These are phyloP conservation scores for Thymelicus acteon DNA, from an alignment of 2,888 invertebrate species.

Conservation along the genomic window DNA sequence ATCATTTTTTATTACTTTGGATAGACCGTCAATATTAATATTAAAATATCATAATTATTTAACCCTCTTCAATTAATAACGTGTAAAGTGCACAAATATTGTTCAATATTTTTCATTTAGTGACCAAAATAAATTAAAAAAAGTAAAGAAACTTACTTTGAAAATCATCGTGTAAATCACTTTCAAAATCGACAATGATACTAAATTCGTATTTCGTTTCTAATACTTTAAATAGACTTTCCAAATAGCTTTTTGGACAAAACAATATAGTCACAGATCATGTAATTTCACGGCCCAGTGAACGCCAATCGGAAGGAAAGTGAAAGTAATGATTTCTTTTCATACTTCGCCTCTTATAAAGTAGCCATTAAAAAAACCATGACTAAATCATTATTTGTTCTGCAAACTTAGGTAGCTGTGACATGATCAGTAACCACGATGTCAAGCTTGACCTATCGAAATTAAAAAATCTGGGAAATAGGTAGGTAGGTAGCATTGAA, in stretches of 20 bases:
- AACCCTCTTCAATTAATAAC: no score
- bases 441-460: background rate
- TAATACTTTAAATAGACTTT: slow-evolving; percentile 62
- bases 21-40: no score
- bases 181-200: slow-evolving; percentile 18
- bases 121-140: background rate
- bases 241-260: slow-evolving; percentile 53
- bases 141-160: slow-evolving; percentile 53
- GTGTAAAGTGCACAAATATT: no score
- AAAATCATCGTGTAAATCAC: slow-evolving; percentile 44
- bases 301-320: slow-evolving; percentile 61
- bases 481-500: no score
- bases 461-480: background rate
- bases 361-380: slow-evolving; percentile 20
- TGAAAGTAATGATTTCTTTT: slow-evolving; percentile 47
- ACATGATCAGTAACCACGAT: background rate
- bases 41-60: no score
- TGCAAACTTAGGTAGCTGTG: background rate
- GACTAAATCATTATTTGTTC: slow-evolving; percentile 16
- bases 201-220: slow-evolving; percentile 18
- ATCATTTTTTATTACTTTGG: no score
- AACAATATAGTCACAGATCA: slow-evolving; percentile 54
- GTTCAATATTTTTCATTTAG: background rate
- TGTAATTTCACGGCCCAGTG: slow-evolving; percentile 70
- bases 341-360: slow-evolving; percentile 29